Base-by-base conservation (phyloP, 2,797 vertebrate genomes). In the Muraenolepis orangiensis region DNA sequence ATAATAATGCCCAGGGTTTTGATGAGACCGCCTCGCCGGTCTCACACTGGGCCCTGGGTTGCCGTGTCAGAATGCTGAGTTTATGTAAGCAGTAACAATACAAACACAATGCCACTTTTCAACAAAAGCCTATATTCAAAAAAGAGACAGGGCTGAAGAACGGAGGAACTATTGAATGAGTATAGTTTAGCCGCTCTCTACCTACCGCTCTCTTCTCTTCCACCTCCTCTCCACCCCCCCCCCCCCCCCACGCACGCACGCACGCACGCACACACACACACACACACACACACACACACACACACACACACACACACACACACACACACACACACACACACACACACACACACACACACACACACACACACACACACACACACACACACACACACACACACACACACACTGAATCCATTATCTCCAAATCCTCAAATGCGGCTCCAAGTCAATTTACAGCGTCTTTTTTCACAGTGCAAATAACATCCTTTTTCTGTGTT, bases 391-490 rank as follows among this genome's bases (percentile, higher is more conserved):
- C 8, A 7, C 26, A 34, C 13, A n/a, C 36, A n/a, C 69, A 18
- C 30, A 6, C 32, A 3, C 12, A 38, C 13, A 26, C 46, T 46
- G 29, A 30, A 68, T 68, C 66, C 72, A 74, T 68, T 68, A 74
- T 68, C 66, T 23, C 28, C 29, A 38, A 69, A 74, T 69, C 40
- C n/a, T 74, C 46, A 57, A 57, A 69, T 68, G 16, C 38, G 64
- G 68, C 72, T 66, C 31, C 61, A 42, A 69, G 38, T 74, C 38
- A 74, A 69, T 74, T 69, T 68, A 68, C 64, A 34, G 46, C 29
- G 26, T 30, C 66, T 69, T 73, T 66, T 74, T 72, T 69, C 46
- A 51, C 73, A 69, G 38, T 69, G 73, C 73, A 74, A 74, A 74
- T 46, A 74, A 74, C 30, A 66, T 66, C 12, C 16, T 13, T 40